phyloP scores from a whole-genome alignment of 1,140 invertebrate genomes.

The Eupeodes corollae region DNA sequence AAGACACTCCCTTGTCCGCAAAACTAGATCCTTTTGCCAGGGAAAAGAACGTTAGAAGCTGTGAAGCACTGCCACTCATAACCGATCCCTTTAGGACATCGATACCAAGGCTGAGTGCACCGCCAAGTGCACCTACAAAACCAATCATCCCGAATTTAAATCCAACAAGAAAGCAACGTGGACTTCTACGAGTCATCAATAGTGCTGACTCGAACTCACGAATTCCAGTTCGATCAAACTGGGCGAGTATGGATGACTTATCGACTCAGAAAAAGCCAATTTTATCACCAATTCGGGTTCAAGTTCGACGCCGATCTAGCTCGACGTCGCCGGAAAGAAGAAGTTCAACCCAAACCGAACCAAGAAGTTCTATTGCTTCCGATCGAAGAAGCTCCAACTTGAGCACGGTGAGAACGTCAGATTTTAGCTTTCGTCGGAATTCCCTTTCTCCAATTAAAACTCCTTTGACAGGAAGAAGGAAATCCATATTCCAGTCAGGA shows the following conservation, averaged over 20 bases:
- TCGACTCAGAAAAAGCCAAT: conserved; percentile 8
- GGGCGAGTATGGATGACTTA: conserved; percentile 28
- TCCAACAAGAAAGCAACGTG: conserved; percentile 29
- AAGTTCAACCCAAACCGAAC: conserved; percentile 28
- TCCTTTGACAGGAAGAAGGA: conserved; percentile 1
- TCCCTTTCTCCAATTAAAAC: conserved; percentile 11
- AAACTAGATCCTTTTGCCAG: conserved; percentile 1
- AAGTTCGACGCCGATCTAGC: conserved; percentile 21
- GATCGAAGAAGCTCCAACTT: conserved; percentile 31
- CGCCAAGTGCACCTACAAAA: conserved; percentile 26
- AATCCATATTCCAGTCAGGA: conserved; percentile 3
- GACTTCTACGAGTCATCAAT: conserved; percentile 24
- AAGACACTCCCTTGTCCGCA: conserved; percentile 18
- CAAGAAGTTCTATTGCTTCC: conserved; percentile 12
- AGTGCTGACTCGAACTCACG: conserved; percentile 10
- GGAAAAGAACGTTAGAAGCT: conserved; percentile 23
- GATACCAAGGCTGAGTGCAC: conserved; percentile 28
- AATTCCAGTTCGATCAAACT: conserved; percentile 22
- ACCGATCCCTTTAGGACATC: conserved; percentile 20
- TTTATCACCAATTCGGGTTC: conserved; percentile 2
- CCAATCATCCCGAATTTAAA: conserved; percentile 31
- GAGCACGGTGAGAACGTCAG: conserved; percentile 31
- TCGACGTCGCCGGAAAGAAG: conserved; percentile 31
- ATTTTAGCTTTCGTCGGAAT: conserved; percentile 26
- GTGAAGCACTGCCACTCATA: conserved; percentile 25